Conservation (phyloP, 2,888 invertebrate species). For the Gari tellinella region DNA sequence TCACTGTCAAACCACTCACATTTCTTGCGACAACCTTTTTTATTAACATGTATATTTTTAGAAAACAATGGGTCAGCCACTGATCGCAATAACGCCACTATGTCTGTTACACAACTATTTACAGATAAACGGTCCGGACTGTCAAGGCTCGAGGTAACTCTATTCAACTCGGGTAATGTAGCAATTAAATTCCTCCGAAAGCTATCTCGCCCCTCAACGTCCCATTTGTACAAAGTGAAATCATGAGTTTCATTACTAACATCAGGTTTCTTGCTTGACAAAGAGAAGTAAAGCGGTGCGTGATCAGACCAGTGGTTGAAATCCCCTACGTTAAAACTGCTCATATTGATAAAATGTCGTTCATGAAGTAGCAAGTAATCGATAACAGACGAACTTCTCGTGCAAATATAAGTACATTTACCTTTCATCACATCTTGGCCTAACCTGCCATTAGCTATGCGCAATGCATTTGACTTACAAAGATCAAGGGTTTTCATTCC, state of each 20-base stretch:
- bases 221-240: neutral
- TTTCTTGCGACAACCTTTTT: too few species aligned
- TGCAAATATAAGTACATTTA: conserved; percentile 2
- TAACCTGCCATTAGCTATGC: conserved; percentile 6
- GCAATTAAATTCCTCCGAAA: conserved; percentile 7
- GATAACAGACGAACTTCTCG: neutral
- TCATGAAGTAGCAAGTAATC: conserved; percentile 7
- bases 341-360: neutral
- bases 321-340: neutral
- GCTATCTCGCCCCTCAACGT: neutral
- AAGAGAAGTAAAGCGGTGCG: neutral
- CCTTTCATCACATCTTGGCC: neutral
- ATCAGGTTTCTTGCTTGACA: neutral
- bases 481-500: neutral
- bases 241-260: neutral
- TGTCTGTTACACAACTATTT: too few species aligned
- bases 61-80: too few species aligned
- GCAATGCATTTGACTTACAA: neutral
- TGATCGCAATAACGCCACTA: too few species aligned
- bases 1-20: too few species aligned
- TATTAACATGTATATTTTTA: too few species aligned
- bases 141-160: neutral
- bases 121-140: too few species aligned
- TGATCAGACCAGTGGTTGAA: conserved; percentile 10
- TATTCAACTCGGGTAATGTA: conserved; percentile 3